Percentiles rank a stretch among this genome's conserved stretches.
Evolutionary conservation across 2,113 vertebrate genomes (phyloP).

Genomic region (Alces alces): DNA sequence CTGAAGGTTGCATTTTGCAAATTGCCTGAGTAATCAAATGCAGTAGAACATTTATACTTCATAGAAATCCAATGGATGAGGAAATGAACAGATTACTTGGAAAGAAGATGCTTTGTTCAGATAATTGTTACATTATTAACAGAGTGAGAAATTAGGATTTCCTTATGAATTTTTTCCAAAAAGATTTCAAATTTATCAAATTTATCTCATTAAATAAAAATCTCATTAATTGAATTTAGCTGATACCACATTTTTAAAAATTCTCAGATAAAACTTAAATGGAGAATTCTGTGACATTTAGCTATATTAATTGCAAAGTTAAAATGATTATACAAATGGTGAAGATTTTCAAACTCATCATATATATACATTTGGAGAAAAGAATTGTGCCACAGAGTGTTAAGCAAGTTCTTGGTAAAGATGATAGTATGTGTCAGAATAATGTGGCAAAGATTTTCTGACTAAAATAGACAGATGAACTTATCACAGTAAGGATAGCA

Average conservation of each 20-base stretch:
- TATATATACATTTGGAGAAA: neutral
- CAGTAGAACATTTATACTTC: neutral
- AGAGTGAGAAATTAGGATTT: neutral
- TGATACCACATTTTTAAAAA: neutral
- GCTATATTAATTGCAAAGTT: neutral
- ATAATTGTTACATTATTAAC: neutral
- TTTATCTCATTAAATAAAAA: neutral
- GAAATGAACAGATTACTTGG: neutral
- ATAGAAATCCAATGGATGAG: neutral
- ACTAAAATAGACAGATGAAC: neutral
- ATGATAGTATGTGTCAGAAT: neutral
- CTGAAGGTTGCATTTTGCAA: neutral
- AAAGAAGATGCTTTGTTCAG: neutral
- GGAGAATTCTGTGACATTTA: neutral
- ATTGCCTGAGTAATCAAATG: neutral
- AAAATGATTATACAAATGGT: neutral
- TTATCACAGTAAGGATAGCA: too few species aligned
- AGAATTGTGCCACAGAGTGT: neutral
- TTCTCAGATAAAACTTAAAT: neutral
- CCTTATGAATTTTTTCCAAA: neutral
- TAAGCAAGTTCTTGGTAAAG: neutral
- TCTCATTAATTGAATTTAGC: neutral
- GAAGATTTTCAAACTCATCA: neutral
- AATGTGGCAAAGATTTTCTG: neutral
- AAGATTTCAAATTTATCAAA: neutral